These are phyloP conservation scores for Lymantria monacha DNA, from an alignment of 2,888 invertebrate genomes.

Conservation along the genomic window DNA sequence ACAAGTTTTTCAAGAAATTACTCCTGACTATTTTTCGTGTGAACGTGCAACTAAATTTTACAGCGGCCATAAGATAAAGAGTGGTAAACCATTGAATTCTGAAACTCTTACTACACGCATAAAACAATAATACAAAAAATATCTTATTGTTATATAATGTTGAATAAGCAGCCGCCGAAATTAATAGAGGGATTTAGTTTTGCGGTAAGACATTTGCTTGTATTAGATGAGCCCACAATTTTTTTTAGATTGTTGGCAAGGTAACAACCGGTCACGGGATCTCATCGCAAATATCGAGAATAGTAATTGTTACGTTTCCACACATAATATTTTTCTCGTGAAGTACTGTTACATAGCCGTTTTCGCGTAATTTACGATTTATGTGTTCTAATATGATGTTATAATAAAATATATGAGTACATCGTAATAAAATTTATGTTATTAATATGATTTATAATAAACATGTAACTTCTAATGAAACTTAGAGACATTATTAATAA, in stretches of 20 bases:
- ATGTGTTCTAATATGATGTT: slow-evolving; percentile 3
- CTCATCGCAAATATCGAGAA: slow-evolving; percentile 18
- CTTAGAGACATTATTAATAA: too few relatives aligned
- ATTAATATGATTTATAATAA: too few relatives aligned
- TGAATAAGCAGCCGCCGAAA: neutral
- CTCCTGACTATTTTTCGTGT: too few relatives aligned
- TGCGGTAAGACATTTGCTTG: neutral
- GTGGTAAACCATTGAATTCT: too few relatives aligned
- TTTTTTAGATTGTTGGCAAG: slow-evolving; percentile 50
- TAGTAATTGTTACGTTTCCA: slow-evolving; percentile 19
- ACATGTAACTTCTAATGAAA: too few relatives aligned
- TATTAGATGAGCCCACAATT: neutral
- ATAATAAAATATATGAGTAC: neutral
- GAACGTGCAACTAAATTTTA: too few relatives aligned
- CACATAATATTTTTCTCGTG: slow-evolving; percentile 12
- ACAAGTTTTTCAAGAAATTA: too few relatives aligned
- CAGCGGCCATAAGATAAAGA: too few relatives aligned
- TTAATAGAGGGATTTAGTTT: neutral
- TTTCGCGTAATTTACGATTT: slow-evolving; percentile 2
- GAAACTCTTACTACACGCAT: too few relatives aligned
- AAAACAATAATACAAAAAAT: neutral
- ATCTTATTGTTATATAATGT: neutral
- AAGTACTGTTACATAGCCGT: slow-evolving; percentile 6
- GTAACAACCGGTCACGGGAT: slow-evolving; percentile 42
- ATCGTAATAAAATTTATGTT: neutral